Evolutionary conservation across 2,888 invertebrate species (phyloP).

Genomic region (Bimastos eiseni): DNA sequence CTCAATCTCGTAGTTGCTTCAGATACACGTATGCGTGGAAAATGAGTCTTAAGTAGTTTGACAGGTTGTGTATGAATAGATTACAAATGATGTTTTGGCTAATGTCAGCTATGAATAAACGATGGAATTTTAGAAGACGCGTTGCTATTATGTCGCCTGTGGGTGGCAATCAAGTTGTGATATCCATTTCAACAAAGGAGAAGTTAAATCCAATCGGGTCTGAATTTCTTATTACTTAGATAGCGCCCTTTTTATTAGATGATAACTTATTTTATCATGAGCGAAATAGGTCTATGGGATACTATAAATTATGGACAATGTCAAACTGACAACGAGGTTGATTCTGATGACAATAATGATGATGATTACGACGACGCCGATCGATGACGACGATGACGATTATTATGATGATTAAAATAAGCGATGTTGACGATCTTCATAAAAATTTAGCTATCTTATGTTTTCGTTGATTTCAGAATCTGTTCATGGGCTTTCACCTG

Average conservation of each 20-base stretch:
- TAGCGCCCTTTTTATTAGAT: not conserved
- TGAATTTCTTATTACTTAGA: not conserved
- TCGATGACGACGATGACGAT: not conserved
- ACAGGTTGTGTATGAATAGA: not conserved
- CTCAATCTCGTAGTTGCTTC: not conserved
- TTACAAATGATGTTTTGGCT: not conserved
- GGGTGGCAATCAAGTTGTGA: not conserved
- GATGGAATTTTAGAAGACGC: not conserved
- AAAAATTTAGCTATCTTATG: not conserved
- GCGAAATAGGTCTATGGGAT: not conserved
- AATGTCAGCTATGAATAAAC: not conserved
- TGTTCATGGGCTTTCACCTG: not conserved
- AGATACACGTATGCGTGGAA: not conserved
- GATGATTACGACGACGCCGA: not conserved
- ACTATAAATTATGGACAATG: not conserved
- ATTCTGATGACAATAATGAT: not conserved
- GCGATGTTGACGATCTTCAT: too few relatives aligned
- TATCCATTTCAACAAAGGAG: not conserved
- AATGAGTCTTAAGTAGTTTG: not conserved
- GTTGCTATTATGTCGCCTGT: not conserved
- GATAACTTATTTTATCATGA: not conserved
- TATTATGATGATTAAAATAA: not conserved
- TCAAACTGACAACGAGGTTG: not conserved
- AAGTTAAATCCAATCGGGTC: not conserved
- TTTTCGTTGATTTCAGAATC: slow-evolving; percentile 5